Base-by-base conservation (phyloP, 2,113 vertebrate species). In the Riparia riparia region DNA sequence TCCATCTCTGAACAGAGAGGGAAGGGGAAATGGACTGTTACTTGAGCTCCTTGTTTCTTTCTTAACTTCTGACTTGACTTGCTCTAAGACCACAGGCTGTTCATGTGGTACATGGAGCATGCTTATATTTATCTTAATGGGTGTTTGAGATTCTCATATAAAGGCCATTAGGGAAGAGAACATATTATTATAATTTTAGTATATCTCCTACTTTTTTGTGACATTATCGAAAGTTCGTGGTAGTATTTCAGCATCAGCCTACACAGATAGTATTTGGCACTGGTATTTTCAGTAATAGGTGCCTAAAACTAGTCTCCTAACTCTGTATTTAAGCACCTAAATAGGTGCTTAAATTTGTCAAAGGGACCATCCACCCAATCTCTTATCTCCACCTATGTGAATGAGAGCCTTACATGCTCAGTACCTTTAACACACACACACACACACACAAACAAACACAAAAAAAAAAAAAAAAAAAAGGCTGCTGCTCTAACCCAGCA, bases 121-220 rank as follows among this genome's bases (percentile, higher is more conserved):
- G 34, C 42, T 77, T 90, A 2, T 80, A 45, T 94, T 94, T 76
- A 41, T 86, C 19, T 74, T 88, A 93, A 83, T 73, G 83, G n/a
- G 9, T 66, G 56, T 83, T 71, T 69, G 66, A 90, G 58, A 85
- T 88, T 80, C 70, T 90, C 7, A 8, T n/a, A 68, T 63, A 56
- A 93, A 71, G 41, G 45, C 18, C 58, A 86, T 90, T 88, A 94
- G 34, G 28, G 34, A 78, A 95, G 79, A 83, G 74, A 86, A 85
- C 50, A 56, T 87, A 72, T 76, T 86, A 94, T 93, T 90, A 81
- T 51, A 54, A 47, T 94, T 95, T 93, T 81, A 66, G 73, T 90
- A 9, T 44, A 63, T 86, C 34, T 77, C n/a, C 39, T 89, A 54
- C 54, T 68, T 92, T 95, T 95, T 91, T 53, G 28, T 73, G 82